Evolutionary conservation across 1,140 invertebrate genomes (phyloP).

Genomic region (Drosophila pruinosa): DNA sequence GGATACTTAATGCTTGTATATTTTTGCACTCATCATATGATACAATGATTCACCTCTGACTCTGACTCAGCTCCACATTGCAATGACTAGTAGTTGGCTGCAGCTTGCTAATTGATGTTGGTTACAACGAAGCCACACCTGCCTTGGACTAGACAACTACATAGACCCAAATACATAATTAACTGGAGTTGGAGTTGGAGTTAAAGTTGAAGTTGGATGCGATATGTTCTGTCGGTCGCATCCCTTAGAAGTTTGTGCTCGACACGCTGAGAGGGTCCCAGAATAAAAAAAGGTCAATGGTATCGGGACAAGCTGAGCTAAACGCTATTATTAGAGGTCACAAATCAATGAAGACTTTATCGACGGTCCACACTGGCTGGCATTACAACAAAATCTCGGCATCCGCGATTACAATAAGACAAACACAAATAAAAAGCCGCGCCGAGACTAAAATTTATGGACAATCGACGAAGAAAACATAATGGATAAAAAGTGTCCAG

Average conservation of each 20-base stretch:
- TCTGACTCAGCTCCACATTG: constrained; percentile 49
- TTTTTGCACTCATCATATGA: constrained; percentile 43
- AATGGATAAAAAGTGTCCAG: constrained; percentile 70
- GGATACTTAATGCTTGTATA: constrained; percentile 1
- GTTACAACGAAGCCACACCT: constrained; percentile 47
- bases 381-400: constrained; percentile 60
- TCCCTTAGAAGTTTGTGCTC: constrained; percentile 65
- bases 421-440: constrained; percentile 36
- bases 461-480: constrained; percentile 52
- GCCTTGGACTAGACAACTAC: not conserved
- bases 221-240: constrained; percentile 49
- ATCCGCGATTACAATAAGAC: constrained; percentile 65
- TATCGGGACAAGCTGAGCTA: constrained; percentile 53
- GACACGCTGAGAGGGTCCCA: constrained; percentile 33
- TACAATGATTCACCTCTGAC: constrained; percentile 60
- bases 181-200: constrained; percentile 16
- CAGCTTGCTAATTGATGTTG: constrained; percentile 49
- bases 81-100: not conserved
- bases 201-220: not conserved
- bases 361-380: constrained; percentile 51
- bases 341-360: constrained; percentile 81
- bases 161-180: constrained; percentile 72
- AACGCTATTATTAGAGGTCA: constrained; percentile 81
- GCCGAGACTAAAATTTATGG: constrained; percentile 73
- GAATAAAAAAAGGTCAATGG: constrained; percentile 57